Evolutionary conservation across 2,888 invertebrate species (phyloP).

Genomic region (Philhelius pedissequus): DNA sequence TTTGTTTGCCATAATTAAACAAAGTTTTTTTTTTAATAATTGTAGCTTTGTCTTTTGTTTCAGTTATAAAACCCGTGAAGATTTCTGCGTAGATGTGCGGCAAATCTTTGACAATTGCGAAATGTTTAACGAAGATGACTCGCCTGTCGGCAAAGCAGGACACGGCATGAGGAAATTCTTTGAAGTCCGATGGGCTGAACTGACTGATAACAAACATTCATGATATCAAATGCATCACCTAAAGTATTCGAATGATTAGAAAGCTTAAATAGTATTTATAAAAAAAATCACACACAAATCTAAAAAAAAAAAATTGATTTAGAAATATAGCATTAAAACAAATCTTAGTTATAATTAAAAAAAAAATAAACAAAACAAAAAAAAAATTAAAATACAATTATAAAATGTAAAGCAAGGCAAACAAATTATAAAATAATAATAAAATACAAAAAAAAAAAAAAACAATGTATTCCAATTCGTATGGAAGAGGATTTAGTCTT

Average conservation of each 20-base stretch:
- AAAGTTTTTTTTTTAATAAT: too few species aligned
- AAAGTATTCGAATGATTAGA: slow-evolving; percentile 71
- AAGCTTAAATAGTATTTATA: slow-evolving; percentile 69
- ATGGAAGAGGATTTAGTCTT: slow-evolving; percentile 61
- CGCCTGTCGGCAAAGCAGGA: slow-evolving; percentile 97
- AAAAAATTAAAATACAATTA: slow-evolving; percentile 46
- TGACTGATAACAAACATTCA: slow-evolving; percentile 79
- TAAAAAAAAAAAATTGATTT: slow-evolving; percentile 41
- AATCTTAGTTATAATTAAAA: slow-evolving; percentile 52
- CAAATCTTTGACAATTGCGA: slow-evolving; percentile 99
- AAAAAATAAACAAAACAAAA: neutral
- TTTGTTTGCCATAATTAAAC: too few species aligned
- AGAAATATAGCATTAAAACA: slow-evolving; percentile 56
- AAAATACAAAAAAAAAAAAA: slow-evolving; percentile 36
- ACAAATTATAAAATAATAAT: slow-evolving; percentile 44
- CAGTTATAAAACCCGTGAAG: slow-evolving; percentile 95
- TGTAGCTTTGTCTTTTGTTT: slow-evolving; percentile 60
- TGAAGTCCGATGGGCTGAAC: slow-evolving; percentile 91
- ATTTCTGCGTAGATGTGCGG: slow-evolving; percentile 94
- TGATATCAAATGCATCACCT: slow-evolving; percentile 77
- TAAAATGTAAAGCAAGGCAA: slow-evolving; percentile 65
- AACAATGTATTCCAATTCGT: slow-evolving; percentile 64
- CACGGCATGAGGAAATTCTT: slow-evolving; percentile 96
- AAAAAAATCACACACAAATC: slow-evolving; percentile 33
- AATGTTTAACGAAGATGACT: slow-evolving; percentile 98